phyloP scores from a whole-genome alignment of 2,888 invertebrate species.

The Linnaemya vulpina region DNA sequence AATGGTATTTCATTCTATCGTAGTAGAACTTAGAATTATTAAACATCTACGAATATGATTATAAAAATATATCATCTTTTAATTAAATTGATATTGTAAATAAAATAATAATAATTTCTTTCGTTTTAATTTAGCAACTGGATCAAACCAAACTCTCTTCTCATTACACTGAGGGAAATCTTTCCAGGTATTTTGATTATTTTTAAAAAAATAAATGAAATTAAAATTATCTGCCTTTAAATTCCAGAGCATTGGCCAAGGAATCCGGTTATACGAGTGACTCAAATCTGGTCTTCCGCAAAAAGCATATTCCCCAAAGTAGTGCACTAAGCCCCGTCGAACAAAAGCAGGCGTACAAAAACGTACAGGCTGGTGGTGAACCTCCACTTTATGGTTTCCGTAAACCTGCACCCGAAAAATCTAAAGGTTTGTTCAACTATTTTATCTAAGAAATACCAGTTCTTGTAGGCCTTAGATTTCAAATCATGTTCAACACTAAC shows the following conservation, averaged over 20 bases:
- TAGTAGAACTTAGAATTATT: background rate
- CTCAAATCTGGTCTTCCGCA: constrained; percentile 92
- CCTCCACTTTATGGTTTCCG: constrained; percentile 96
- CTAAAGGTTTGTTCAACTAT: constrained; percentile 86
- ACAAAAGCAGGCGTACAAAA: constrained; percentile 92
- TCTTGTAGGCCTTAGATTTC: constrained; percentile 10
- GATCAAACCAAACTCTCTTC: constrained; percentile 88
- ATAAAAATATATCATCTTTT: background rate
- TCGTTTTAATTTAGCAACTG: constrained; percentile 84
- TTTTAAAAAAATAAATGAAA: background rate
- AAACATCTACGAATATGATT: background rate
- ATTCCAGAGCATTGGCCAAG: constrained; percentile 89
- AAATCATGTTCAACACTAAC: constrained; percentile 4
- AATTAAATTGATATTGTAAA: background rate
- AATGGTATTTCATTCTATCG: background rate
- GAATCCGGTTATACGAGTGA: constrained; percentile 96
- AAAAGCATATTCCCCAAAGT: constrained; percentile 87
- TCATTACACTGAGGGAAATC: constrained; percentile 88
- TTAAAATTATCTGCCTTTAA: background rate
- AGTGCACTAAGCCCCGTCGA: constrained; percentile 91
- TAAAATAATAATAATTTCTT: constrained; percentile 6
- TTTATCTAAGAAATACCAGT: background rate
- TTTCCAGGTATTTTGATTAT: constrained; percentile 87
- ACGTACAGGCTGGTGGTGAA: constrained; percentile 96
- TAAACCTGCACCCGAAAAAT: constrained; percentile 93